These are phyloP conservation scores for Gisinianus flammeolus DNA, from an alignment of 2,888 invertebrate genomes.

Conservation along the genomic window DNA sequence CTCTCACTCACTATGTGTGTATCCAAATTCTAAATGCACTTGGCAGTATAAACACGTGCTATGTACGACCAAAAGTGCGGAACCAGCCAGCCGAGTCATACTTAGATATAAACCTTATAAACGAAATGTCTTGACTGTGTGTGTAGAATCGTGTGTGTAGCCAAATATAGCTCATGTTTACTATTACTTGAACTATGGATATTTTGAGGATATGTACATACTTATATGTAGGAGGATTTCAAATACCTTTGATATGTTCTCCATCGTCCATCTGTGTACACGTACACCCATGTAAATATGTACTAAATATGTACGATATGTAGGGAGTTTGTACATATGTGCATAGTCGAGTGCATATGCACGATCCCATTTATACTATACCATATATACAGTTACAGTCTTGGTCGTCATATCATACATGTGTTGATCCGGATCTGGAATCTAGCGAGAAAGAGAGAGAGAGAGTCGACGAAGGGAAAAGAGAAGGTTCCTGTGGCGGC, in stretches of 20 bases:
- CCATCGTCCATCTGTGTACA: not conserved
- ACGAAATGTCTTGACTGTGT: not conserved
- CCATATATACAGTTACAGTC: too few relatives aligned
- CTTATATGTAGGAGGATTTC: too few relatives aligned
- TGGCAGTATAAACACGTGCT: slow-evolving; percentile 7
- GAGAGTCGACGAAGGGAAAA: slow-evolving; percentile 2
- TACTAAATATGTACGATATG: not conserved
- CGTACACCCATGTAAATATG: not conserved
- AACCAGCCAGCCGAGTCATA: not conserved
- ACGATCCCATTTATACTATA: too few relatives aligned
- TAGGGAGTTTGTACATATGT: not conserved
- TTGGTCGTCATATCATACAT: not conserved
- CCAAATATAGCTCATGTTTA: slow-evolving; percentile 17
- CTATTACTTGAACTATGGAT: slow-evolving; percentile 1
- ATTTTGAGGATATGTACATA: too few relatives aligned
- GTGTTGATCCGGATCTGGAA: slow-evolving; percentile 26
- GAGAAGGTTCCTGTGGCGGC: slow-evolving; percentile 22
- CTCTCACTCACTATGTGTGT: slow-evolving; percentile 6
- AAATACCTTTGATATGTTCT: not conserved
- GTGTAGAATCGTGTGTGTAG: slow-evolving; percentile 8
- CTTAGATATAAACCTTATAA: not conserved
- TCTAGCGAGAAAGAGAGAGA: slow-evolving; percentile 14
- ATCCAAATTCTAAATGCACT: slow-evolving; percentile 20
- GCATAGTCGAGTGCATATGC: not conserved
- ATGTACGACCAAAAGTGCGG: not conserved